Base-by-base conservation (phyloP, 2,888 invertebrate species). In the Polydrusus cervinus region DNA sequence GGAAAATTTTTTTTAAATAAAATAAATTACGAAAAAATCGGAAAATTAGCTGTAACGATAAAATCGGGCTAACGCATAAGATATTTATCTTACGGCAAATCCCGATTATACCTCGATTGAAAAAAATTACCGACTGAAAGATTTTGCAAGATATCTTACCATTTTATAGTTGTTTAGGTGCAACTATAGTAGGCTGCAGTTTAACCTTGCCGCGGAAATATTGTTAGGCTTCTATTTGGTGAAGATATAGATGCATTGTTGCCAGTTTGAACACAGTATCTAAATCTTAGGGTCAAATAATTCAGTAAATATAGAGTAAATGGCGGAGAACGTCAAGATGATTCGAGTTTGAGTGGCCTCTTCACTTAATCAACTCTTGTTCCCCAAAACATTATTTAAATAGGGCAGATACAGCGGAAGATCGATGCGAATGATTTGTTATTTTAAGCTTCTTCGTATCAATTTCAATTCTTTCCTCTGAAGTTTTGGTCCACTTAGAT, bases 101-200 rank as follows among this genome's bases (percentile, higher is more conserved):
- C 70, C 76, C 68, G 68, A 68, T 43, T 47, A 14, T 16, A 34
- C 72, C 68, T 60, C 70, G 71, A n/a, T 38, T 61, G 64, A 70
- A 74, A 76, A 76, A 76, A 76, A 62, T 51, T 45, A 25, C 20
- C 47, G 53, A 76, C 76, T 76, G 67, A 76, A 76, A 73, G 76
- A 76, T 76, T 74, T 76, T 74, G 71, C 73, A 74, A 74, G 74
- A 76, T 65, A 66, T 61, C 70, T 53, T 66, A 60, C n/a, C 20
- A 62, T 65, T 76, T 76, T 76, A 76, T 76, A 76, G 57, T 71
- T 47, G 60, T 30, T 57, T 30, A 47, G 40, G 20, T 60, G 40
- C 34, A 16, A 11, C 60, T 60, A 60, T 64, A 64, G 64, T 10
- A 40, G 60, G 62, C 53, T 51, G 73, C 57, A 18, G 71, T 49